A percentile compares a stretch with the other conserved stretches of the same genome.
Conservation (phyloP, 2,797 vertebrate species). For the Anisognathus igniventris region DNA sequence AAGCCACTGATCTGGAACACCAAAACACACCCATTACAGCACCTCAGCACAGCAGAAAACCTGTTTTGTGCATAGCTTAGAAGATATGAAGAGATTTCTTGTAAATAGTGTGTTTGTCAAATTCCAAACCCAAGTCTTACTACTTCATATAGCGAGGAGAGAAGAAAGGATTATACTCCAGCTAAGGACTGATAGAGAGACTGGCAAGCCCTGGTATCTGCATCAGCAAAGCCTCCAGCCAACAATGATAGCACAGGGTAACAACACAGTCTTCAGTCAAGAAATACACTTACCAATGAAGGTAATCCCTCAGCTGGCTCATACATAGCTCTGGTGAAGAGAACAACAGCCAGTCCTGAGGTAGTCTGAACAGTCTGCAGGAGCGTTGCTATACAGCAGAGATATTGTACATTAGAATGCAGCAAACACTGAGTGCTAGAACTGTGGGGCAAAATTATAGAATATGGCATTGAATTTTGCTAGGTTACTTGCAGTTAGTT, state of each 20-base stretch:
- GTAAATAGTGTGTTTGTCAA: neutral
- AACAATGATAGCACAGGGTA: neutral
- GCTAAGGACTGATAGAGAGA: neutral
- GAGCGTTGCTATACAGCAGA: slow-evolving; percentile 78
- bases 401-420: neutral
- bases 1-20: slow-evolving; percentile 80
- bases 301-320: slow-evolving; percentile 78
- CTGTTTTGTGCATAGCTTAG: neutral
- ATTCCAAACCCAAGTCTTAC: neutral
- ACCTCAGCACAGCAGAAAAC: neutral
- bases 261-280: neutral
- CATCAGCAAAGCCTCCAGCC: neutral
- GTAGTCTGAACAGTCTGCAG: slow-evolving; percentile 89
- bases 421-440: neutral
- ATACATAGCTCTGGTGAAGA: slow-evolving; percentile 83
- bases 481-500: neutral
- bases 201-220: neutral
- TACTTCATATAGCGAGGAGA: rapidly evolving
- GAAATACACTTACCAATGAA: slow-evolving; percentile 79
- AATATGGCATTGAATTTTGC: neutral
- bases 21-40: neutral
- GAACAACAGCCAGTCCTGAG: slow-evolving; percentile 86
- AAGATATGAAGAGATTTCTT: neutral
- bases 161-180: neutral
- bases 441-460: neutral